Percentiles rank a stretch among this genome's conserved stretches.
phyloP scores from a whole-genome alignment of 2,113 vertebrate genomes.

The Ctenomys sociabilis region DNA sequence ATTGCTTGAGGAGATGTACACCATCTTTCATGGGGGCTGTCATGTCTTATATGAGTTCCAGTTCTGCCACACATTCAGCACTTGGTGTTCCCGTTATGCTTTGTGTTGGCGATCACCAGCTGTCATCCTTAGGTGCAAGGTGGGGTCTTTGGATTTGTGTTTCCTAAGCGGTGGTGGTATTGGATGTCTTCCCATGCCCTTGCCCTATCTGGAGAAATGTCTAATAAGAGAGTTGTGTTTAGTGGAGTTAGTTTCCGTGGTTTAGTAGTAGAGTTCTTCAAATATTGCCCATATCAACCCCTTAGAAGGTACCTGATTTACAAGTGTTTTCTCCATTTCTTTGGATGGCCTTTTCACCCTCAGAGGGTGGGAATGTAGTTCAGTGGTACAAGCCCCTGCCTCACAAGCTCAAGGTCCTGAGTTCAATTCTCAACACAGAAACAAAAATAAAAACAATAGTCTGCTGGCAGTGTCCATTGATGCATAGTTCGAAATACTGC shows the following conservation, averaged over 20 bases:
- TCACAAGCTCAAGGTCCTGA: no score
- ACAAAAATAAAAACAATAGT: no score
- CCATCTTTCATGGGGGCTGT: background rate
- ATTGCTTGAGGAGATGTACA: background rate
- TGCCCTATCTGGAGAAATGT: background rate
- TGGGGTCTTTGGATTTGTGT: background rate
- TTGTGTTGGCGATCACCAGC: background rate
- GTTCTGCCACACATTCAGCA: background rate
- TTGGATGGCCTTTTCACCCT: background rate
- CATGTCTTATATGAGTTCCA: background rate
- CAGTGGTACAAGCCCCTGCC: no score
- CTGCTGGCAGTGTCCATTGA: background rate
- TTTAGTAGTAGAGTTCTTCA: background rate
- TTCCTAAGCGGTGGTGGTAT: no score
- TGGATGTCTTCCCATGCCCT: background rate
- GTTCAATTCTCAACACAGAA: no score
- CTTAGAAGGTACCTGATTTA: background rate
- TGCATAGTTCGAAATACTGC: background rate
- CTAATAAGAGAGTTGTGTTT: background rate
- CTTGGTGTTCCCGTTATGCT: background rate
- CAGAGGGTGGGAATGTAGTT: no score
- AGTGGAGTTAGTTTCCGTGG: background rate
- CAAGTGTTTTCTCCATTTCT: background rate
- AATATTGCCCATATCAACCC: background rate
- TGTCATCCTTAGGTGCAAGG: background rate